These are phyloP conservation scores for Megaceryle alcyon DNA, from an alignment of 2,797 vertebrate species.

Conservation along the genomic window DNA sequence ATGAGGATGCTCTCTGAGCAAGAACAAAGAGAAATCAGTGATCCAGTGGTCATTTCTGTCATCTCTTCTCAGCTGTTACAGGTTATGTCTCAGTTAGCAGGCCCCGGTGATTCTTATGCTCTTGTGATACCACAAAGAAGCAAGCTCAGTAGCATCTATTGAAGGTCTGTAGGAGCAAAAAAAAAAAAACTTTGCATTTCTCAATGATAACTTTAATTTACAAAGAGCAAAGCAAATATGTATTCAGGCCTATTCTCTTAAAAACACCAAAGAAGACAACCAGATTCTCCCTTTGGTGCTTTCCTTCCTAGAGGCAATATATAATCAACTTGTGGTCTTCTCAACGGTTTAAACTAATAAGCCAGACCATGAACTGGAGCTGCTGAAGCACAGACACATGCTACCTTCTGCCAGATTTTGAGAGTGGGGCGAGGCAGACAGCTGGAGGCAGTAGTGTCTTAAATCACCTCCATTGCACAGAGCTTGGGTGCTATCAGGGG, in stretches of 20 bases:
- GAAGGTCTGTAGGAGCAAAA: background rate
- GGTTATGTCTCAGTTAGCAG: background rate
- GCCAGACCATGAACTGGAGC: conserved; percentile 13
- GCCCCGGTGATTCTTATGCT: accelerated
- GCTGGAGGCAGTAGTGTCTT: conserved; percentile 29
- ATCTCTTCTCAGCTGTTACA: background rate
- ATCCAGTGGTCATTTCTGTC: background rate
- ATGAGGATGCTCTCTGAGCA: background rate
- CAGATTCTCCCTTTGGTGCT: background rate
- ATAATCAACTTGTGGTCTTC: background rate
- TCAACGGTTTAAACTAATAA: background rate
- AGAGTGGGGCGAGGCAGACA: background rate
- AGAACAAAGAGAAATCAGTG: background rate
- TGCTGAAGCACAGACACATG: background rate
- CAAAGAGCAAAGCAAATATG: background rate
- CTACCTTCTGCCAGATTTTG: background rate
- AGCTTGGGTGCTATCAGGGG: background rate
- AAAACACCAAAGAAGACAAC: background rate
- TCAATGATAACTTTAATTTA: background rate
- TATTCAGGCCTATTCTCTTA: background rate
- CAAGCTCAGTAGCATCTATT: background rate
- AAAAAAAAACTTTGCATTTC: background rate
- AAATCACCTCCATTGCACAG: background rate
- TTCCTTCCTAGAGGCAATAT: conserved; percentile 23
- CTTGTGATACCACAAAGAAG: background rate